A percentile compares a stretch with the other conserved stretches of the same genome.
phyloP scores from a whole-genome alignment of 1,140 invertebrate genomes.

The Atta colombica region DNA sequence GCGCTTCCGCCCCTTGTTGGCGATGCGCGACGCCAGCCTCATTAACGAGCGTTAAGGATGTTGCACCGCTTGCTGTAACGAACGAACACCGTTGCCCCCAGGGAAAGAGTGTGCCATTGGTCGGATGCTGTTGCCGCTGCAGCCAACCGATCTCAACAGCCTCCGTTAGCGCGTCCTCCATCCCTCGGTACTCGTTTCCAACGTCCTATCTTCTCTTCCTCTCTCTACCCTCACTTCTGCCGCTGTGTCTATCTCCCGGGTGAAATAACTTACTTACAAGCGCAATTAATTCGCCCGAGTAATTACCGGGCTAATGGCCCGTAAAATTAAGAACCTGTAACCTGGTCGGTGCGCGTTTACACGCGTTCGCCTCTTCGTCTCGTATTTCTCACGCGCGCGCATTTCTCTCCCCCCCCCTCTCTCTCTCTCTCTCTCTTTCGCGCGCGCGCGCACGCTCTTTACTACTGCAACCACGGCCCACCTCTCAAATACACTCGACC shows the following conservation, averaged over 20 bases:
- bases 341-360: conserved; percentile 72
- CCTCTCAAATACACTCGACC: conserved; percentile 65
- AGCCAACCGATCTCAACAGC: conserved; percentile 35
- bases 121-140: conserved; percentile 29
- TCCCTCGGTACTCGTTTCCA: conserved; percentile 34
- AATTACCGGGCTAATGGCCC: conserved; percentile 82
- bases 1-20: not conserved
- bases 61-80: conserved; percentile 39
- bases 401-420: too few species aligned
- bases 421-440: too few species aligned
- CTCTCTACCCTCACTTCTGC: conserved; percentile 10
- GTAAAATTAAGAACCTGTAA: conserved; percentile 83
- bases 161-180: conserved; percentile 38
- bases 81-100: conserved; percentile 35
- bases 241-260: conserved; percentile 64
- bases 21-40: not conserved
- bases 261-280: conserved; percentile 81
- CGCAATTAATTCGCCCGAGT: conserved; percentile 82
- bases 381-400: conserved; percentile 28
- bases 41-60: conserved; percentile 45
- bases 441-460: not conserved
- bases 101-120: conserved; percentile 21
- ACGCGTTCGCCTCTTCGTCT: conserved; percentile 66
- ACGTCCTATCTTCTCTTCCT: conserved; percentile 16
- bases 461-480: conserved; percentile 6